These are phyloP conservation scores for Drosophila percnosoma DNA, from an alignment of 2,888 invertebrate genomes.

Conservation along the genomic window DNA sequence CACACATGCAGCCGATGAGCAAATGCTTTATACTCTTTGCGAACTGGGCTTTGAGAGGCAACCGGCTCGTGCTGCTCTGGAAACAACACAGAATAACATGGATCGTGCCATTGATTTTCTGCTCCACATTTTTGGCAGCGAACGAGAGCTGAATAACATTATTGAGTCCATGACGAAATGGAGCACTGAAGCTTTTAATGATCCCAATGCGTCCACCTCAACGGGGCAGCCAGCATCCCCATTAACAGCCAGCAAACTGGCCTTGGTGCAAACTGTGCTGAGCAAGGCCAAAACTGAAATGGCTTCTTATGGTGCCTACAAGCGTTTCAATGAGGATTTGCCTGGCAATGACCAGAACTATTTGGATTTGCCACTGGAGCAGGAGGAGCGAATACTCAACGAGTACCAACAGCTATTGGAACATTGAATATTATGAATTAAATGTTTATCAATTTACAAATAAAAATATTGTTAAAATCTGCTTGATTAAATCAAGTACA, in stretches of 20 bases:
- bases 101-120: slow-evolving; percentile 87
- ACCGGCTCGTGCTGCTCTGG: slow-evolving; percentile 86
- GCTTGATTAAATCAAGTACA: not conserved
- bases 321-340: slow-evolving; percentile 87
- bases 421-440: slow-evolving; percentile 41
- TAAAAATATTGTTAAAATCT: not conserved
- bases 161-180: slow-evolving; percentile 78
- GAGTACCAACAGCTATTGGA: slow-evolving; percentile 88
- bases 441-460: not conserved
- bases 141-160: slow-evolving; percentile 68
- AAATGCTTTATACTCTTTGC: slow-evolving; percentile 59
- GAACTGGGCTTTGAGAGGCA: slow-evolving; percentile 87
- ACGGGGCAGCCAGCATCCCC: not conserved
- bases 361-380: slow-evolving; percentile 89
- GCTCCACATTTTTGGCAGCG: slow-evolving; percentile 82
- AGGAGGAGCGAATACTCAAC: slow-evolving; percentile 89
- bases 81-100: slow-evolving; percentile 86
- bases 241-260: slow-evolving; percentile 49
- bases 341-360: slow-evolving; percentile 89
- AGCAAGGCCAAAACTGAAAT: slow-evolving; percentile 70
- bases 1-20: slow-evolving; percentile 50
- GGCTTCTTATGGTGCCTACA: slow-evolving; percentile 85
- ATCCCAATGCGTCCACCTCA: slow-evolving; percentile 37
- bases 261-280: slow-evolving; percentile 58
- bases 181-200: slow-evolving; percentile 79